Evolutionary conservation across 1,140 invertebrate genomes (phyloP).

Genomic region (Dolichoris vasculosae): DNA sequence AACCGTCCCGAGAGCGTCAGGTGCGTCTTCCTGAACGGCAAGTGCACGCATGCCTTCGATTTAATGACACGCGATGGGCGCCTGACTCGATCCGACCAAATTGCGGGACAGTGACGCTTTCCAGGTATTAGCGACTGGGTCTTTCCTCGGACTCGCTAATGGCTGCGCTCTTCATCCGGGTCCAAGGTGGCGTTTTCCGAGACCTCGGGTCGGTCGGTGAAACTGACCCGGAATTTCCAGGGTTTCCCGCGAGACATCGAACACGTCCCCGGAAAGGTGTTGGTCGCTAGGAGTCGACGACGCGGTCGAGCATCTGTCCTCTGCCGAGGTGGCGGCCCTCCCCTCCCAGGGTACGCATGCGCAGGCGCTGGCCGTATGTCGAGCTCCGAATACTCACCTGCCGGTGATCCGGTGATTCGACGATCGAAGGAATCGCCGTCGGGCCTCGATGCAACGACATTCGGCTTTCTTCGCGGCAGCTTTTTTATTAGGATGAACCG

Average conservation of each 20-base stretch:
- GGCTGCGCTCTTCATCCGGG: neutral
- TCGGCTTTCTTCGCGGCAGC: constrained; percentile 13
- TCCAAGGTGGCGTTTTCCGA: neutral
- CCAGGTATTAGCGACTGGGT: neutral
- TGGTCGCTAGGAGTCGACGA: neutral
- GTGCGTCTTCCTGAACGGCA: constrained; percentile 72
- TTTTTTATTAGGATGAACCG: neutral
- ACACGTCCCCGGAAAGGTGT: neutral
- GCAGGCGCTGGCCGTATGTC: constrained; percentile 66
- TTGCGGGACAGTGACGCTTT: neutral
- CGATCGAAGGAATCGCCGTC: too few species aligned
- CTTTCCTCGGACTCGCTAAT: neutral
- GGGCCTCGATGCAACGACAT: constrained; percentile 24
- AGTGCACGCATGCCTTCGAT: constrained; percentile 70
- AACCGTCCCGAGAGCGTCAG: constrained; percentile 60
- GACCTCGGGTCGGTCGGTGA: neutral
- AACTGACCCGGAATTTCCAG: neutral
- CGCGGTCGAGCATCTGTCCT: neutral
- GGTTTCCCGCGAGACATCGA: neutral
- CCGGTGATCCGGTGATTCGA: constrained; percentile 61
- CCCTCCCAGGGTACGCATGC: neutral
- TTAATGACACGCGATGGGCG: constrained; percentile 66
- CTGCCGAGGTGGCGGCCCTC: neutral
- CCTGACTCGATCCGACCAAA: too few species aligned
- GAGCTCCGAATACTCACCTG: constrained; percentile 62